phyloP scores from a whole-genome alignment of 1,140 invertebrate genomes.

The Pseudomyrmex pallidus region DNA sequence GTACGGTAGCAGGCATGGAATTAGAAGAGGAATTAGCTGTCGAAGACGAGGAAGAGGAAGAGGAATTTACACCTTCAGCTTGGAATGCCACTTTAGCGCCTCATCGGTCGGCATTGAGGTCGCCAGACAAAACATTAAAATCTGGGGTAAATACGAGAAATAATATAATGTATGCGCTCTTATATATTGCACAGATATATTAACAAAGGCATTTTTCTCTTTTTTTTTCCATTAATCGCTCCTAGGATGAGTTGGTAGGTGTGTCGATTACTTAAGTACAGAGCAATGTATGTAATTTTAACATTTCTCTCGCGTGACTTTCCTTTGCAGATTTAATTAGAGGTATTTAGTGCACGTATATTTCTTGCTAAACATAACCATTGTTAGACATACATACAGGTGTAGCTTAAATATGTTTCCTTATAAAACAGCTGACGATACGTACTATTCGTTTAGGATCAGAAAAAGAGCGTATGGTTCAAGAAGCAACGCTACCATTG shows the following conservation, averaged over 20 bases:
- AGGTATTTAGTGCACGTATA: constrained; percentile 65
- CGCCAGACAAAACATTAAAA: constrained; percentile 84
- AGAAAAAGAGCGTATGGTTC: constrained; percentile 90
- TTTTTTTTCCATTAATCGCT: constrained; percentile 70
- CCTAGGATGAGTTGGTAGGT: constrained; percentile 84
- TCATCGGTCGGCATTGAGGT: constrained; percentile 85
- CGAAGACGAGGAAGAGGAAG: constrained; percentile 84
- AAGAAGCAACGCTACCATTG: constrained; percentile 93
- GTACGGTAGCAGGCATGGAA: constrained; percentile 76
- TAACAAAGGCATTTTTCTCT: constrained; percentile 62
- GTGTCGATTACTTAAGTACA: constrained; percentile 63
- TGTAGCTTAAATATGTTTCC: constrained; percentile 44
- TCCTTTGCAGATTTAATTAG: constrained; percentile 70
- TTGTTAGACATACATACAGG: constrained; percentile 42
- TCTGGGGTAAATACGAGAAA: constrained; percentile 76
- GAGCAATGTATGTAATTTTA: constrained; percentile 63
- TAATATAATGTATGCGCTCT: background rate
- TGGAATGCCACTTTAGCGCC: constrained; percentile 87
- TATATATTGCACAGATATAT: constrained; percentile 24
- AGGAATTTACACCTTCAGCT: constrained; percentile 87
- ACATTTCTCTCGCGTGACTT: constrained; percentile 61
- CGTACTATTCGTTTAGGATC: constrained; percentile 80
- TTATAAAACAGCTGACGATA: constrained; percentile 34
- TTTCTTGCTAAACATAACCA: constrained; percentile 41
- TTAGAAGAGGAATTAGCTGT: constrained; percentile 73